These are phyloP conservation scores for Saccopteryx leptura DNA, from an alignment of 2,113 vertebrate genomes.

Conservation along the genomic window DNA sequence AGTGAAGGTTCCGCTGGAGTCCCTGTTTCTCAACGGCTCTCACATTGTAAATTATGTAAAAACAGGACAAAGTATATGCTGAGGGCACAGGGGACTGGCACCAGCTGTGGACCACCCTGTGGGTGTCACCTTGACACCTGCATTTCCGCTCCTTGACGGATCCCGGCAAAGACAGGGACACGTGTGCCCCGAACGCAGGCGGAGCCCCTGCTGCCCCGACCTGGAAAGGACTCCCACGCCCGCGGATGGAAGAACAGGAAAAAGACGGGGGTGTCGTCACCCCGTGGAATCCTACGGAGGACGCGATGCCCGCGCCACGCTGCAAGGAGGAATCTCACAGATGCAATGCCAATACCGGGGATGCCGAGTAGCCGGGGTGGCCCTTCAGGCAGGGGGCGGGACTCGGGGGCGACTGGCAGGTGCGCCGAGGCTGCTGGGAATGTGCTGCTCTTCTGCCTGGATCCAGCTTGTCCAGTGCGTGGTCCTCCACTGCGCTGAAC, in stretches of 20 bases:
- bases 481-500: not conserved
- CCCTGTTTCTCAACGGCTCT: not conserved
- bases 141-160: rapidly evolving
- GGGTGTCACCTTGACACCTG: rapidly evolving
- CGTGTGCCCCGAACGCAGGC: rapidly evolving
- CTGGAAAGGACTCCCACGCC: not conserved
- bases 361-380: rapidly evolving
- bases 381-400: rapidly evolving
- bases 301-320: rapidly evolving
- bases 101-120: no score
- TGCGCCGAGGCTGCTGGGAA: not conserved
- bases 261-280: rapidly evolving
- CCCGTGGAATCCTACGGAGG: not conserved
- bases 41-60: not conserved
- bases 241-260: rapidly evolving
- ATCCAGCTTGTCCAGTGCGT: rapidly evolving
- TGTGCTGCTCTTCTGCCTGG: not conserved
- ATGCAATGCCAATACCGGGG: not conserved
- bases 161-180: not conserved
- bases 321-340: rapidly evolving
- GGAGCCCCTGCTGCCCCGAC: rapidly evolving
- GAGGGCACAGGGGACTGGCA: rapidly evolving
- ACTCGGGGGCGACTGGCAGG: rapidly evolving
- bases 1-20: rapidly evolving
- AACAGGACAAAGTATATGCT: not conserved